Base-by-base conservation (phyloP, 2,113 vertebrate genomes). In the Callipepla californica region DNA sequence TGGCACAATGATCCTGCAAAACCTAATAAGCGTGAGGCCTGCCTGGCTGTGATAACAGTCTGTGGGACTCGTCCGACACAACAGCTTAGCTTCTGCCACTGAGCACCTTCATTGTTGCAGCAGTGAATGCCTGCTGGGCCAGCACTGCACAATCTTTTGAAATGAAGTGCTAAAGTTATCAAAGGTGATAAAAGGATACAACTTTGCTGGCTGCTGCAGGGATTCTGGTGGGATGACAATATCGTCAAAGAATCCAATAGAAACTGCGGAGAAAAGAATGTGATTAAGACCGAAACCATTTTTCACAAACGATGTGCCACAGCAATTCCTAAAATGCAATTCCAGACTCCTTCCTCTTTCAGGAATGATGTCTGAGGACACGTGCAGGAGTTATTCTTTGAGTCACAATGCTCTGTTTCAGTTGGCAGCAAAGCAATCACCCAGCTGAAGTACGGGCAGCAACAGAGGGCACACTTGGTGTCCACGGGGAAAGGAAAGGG, bases 181-280 rank as follows among this genome's bases (percentile, higher is more conserved):
- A 47, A 87, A 95, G 94, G 93, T 92, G 93, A 87, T 88, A 87
- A 96, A 91, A 98, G 99, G 99, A 99, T 99, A 99, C 99, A 99
- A 99, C 89, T 99, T 99, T 51, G 98, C 98, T 15, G 99, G 99
- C 95, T 99, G 99, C 88, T 99, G 99, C 86, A 99, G 97, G 1
- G 99, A 99, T 97, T 99, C 99, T 0, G 98, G 98, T 15, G 99
- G 99, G 69, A 99, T 99, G 90, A 99, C 95, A 78, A 99, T 99
- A 97, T 99, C 99, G 10, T 99, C 99, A 32, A 99, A 99, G 97
- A 99, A 99, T 79, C 98, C 98, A 86, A 99, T 97, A 18, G 98
- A 99, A 95, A 99, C 99, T 99, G 97, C 1, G 20, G 95, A 92
- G 67, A 80, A 66, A 86, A 88, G 17, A 72, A 88, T 53, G 5